Evolutionary conservation across 2,888 invertebrate genomes (phyloP).

Genomic region (Nephrotoma guestfalica): DNA sequence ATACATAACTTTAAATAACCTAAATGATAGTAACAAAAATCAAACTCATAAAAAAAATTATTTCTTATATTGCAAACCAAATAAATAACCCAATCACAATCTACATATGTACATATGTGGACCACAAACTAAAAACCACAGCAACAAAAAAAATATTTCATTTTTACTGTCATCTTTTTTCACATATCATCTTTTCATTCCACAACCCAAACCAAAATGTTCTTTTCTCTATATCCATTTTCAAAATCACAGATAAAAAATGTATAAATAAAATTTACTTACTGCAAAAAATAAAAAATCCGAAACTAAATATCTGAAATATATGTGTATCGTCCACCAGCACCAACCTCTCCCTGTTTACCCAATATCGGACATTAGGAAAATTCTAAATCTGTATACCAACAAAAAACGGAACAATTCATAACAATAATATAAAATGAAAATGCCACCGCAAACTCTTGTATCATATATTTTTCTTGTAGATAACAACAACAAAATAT

Average conservation of each 20-base stretch:
- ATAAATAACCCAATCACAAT: neutral
- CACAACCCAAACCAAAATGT: neutral
- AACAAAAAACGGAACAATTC: neutral
- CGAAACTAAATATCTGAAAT: neutral
- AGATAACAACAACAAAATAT: neutral
- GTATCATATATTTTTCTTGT: neutral
- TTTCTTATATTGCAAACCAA: neutral
- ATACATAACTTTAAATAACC: neutral
- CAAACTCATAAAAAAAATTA: neutral
- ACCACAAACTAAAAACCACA: neutral
- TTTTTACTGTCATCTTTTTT: conserved; percentile 1
- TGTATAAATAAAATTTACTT: neutral
- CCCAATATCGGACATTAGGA: neutral
- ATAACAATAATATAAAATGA: neutral
- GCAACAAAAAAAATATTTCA: neutral
- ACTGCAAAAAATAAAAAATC: neutral
- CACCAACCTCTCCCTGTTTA: neutral
- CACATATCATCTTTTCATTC: conserved; percentile 2
- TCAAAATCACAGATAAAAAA: neutral
- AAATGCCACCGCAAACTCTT: neutral
- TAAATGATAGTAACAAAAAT: neutral
- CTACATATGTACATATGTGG: neutral
- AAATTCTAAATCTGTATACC: neutral
- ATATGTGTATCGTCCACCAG: neutral
- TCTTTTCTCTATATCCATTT: neutral